phyloP scores from a whole-genome alignment of 1,140 invertebrate species.

The Zaprionus gabonicus region DNA sequence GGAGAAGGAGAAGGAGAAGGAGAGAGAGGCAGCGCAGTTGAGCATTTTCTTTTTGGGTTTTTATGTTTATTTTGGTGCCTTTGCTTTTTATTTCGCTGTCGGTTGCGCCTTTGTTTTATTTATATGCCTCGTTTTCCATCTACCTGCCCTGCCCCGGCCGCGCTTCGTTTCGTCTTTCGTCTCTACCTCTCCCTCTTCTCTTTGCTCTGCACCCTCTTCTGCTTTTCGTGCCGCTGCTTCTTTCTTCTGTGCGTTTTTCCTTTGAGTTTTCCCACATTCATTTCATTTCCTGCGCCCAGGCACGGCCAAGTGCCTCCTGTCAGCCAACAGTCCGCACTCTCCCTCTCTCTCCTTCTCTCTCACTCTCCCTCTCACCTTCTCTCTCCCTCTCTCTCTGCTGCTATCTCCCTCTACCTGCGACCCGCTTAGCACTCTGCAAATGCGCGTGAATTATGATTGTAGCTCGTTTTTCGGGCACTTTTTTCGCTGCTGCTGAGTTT shows the following conservation, averaged over 20 bases:
- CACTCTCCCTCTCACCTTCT: slow-evolving; percentile 3
- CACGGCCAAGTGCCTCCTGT: slow-evolving; percentile 50
- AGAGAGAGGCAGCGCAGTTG: background rate
- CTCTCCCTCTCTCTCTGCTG: slow-evolving; percentile 10
- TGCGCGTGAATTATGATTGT: slow-evolving; percentile 80
- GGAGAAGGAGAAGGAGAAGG: too few relatives aligned
- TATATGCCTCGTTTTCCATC: slow-evolving; percentile 53
- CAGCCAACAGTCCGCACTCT: slow-evolving; percentile 7
- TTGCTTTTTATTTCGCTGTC: slow-evolving; percentile 58
- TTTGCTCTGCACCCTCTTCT: background rate
- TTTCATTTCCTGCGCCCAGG: slow-evolving; percentile 64
- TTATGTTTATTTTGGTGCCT: slow-evolving; percentile 62
- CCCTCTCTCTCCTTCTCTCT: background rate
- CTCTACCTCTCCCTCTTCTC: slow-evolving; percentile 5
- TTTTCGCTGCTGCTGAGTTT: slow-evolving; percentile 14
- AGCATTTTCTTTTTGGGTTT: slow-evolving; percentile 39
- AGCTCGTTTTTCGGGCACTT: slow-evolving; percentile 60
- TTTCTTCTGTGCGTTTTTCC: slow-evolving; percentile 45
- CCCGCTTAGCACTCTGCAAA: slow-evolving; percentile 24
- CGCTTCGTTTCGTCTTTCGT: too few relatives aligned
- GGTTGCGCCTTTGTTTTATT: slow-evolving; percentile 63
- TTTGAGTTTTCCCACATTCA: slow-evolving; percentile 74
- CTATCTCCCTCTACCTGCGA: slow-evolving; percentile 4
- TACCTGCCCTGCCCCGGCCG: slow-evolving; percentile 49
- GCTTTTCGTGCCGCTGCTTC: slow-evolving; percentile 2